Base-by-base conservation (phyloP, 2,888 invertebrate genomes). In the Nemotelus pantherinus region DNA sequence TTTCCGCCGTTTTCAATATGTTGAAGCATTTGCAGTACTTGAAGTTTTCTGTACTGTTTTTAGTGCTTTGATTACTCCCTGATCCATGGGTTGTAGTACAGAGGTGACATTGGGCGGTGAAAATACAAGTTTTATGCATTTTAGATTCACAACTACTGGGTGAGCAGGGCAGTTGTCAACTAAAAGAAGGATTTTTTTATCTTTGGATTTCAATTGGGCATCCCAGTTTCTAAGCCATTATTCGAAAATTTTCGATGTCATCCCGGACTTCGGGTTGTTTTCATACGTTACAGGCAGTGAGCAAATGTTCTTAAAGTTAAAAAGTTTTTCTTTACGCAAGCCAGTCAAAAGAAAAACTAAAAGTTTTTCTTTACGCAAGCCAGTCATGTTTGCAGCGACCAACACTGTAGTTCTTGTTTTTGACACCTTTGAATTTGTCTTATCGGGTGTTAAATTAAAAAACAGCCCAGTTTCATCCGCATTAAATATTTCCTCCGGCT, bases 321-420 rank as follows among this genome's bases (percentile, higher is more conserved):
- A 77, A 3, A 84, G 84, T 79, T 84, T 83, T 79, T 82, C 81
- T 5, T n/a, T n/a, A n/a, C n/a, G n/a, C n/a, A n/a, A n/a, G n/a
- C n/a, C n/a, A 47, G 82, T 77, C 82, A 84, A 85, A 45, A 85
- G 84, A 47, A 85, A 85, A 6, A 84, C 78, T 3, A 84, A 77
- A 47, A 80, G 81, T 78, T 82, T 72, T n/a, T 80, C n/a, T 83
- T 85, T 86, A 81, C 83, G 82, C 10, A 82, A 81, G 4, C 84
- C 84, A 77, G 77, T 81, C 82, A 83, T 82, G 78, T 85, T 85
- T 57, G 82, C 82, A 44, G 82, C 82, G 76, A 85, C 80, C 79
- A 85, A 48, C 39, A 85, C 80, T 41, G 84, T 85, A 44, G 84
- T 80, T 80, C 83, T 80, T 53, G 82, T 82, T 80, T 84, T 85